Base-by-base conservation (phyloP, 2,797 vertebrate genomes). In the Gobio occitaniae region DNA sequence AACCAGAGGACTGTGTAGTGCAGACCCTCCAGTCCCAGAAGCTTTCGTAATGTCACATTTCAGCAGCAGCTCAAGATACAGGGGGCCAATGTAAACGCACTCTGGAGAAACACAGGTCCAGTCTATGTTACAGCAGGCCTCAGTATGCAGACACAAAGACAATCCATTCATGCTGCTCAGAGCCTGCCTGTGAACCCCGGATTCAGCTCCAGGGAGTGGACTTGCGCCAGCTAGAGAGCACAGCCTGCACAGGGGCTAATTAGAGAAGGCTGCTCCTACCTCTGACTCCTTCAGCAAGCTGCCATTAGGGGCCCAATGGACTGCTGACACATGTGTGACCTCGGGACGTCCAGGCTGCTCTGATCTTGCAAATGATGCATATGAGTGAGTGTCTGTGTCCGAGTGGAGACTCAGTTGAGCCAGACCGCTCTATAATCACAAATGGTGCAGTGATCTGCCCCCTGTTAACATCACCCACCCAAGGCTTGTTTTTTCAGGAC, bases 141-240 rank as follows among this genome's bases (percentile, higher is more conserved):
- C 93, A 95, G 94, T 94, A 87, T 90, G 91, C 92, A 94, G 93
- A 94, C 94, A 96, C 95, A 96, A 95, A 96, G 95, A 93, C 92
- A 89, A 93, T 89, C 93, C 94, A 94, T 95, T 96, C 95, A 95
- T 94, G 84, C 91, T 48, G 69, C 91, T 92, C 91, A 90, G 92
- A 95, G 94, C 93, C 94, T 92, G 93, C 93, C 92, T 89, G 92
- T 94, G 94, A 95, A 95, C 94, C 94, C 93, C 91, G 89, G 90
- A 93, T 93, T 94, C 92, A 92, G 93, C 94, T 94, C 92, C 91
- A 89, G 93, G 93, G 93, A 94, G 92, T 94, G 93, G 94, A 92
- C 80, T 86, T 3, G 63, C 81, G 93, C 93, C 94, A 93, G 92
- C 75, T 74, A 66, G 84, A 90, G 91, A 87, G 84, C 87, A 90